A percentile compares a stretch with the other conserved stretches of the same genome.
phyloP scores from a whole-genome alignment of 2,113 vertebrate genomes.

The Macrotis lagotis region DNA sequence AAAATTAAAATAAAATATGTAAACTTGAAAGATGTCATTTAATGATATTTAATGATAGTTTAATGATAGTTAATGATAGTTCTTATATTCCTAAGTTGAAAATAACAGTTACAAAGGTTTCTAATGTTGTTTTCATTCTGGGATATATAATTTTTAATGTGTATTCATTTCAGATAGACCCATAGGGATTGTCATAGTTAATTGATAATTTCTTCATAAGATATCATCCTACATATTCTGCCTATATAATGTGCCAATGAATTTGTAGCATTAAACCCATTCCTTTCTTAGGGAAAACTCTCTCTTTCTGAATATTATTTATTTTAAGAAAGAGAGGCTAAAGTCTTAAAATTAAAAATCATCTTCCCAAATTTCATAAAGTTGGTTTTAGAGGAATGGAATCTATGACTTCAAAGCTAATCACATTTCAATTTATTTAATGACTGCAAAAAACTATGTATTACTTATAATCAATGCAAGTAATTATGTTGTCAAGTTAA shows the following conservation, averaged over 20 bases:
- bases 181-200: background rate
- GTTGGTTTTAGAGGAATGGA: background rate
- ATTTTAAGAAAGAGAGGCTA: background rate
- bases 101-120: background rate
- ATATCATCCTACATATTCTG: background rate
- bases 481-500: background rate
- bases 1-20: background rate
- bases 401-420: background rate
- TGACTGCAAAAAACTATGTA: background rate
- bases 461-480: background rate
- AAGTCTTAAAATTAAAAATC: background rate
- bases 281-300: background rate
- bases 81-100: background rate
- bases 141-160: background rate
- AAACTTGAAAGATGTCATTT: background rate
- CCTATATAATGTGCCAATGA: background rate
- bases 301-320: background rate
- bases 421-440: background rate
- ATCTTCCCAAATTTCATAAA: background rate
- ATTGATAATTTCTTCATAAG: background rate
- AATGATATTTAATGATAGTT: too few relatives aligned
- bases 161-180: background rate
- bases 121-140: background rate
- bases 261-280: background rate
- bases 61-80: background rate